Base-by-base conservation (phyloP, 64 coral and sea anemone genomes). In the Pachyseris speciosa region DNA sequence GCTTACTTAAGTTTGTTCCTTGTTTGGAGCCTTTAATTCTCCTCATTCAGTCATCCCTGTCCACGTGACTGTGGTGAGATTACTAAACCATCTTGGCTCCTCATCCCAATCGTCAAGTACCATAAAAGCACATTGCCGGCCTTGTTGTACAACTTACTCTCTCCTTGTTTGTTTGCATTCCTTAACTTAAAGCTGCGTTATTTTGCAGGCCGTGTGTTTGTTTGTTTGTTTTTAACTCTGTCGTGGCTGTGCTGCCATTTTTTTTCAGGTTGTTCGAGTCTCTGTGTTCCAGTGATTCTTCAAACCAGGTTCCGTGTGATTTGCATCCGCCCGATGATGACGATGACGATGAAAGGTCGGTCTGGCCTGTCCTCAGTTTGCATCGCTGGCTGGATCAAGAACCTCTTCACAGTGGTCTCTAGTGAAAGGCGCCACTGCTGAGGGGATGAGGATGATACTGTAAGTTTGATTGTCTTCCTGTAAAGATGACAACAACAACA, bases 181-280 rank as follows among this genome's bases (percentile, higher is more conserved):
- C n/a, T n/a, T n/a, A n/a, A n/a, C n/a, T n/a, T n/a, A n/a, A n/a
- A n/a, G n/a, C n/a, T n/a, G n/a, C n/a, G n/a, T n/a, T n/a, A n/a
- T n/a, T n/a, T n/a, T n/a, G n/a, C n/a, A n/a, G 61, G 3, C 6
- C 43, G 43, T 45, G 43, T 11, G 4, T 45, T 45, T 45, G 43
- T 55, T 55, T 61, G 25, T 25, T 61, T 61, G 58, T 25, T 9
- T 22, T 11, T n/a, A n/a, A 61, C 58, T 24, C 5, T 61, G 7
- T 61, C 58, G 27, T 16, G 20, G 58, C 58, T 10, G 22, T 74
- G 9, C 4, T 45, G 15, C n/a, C n/a, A n/a, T 32, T 76, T 47
- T 28, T 20, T 69, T 86, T 16, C 26, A 96, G 94, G 91, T 93
- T 96, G 47, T 88, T 96, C 5, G 95, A 96, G 87, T 88, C 91